Evolutionary conservation across 2,888 invertebrate species (phyloP), one percentile per base, ranked within the genome.

Genomic region (Apamea sordens): DNA sequence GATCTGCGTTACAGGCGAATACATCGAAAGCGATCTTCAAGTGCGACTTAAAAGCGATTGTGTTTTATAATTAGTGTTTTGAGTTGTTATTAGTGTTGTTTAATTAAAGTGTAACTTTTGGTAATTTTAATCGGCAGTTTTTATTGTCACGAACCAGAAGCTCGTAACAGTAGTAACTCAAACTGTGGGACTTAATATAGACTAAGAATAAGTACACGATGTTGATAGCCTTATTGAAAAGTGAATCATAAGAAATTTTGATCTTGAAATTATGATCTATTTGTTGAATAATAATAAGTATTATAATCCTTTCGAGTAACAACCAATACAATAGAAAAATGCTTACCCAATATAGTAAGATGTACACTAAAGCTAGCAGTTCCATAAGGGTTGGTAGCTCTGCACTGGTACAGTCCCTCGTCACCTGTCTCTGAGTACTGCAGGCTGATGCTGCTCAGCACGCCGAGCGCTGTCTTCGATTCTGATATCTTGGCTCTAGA

Each of bases 341-440:
- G 50, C 89, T 91, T 89, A 97, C 97, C 97, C 84, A 97, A 88
- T 82, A 97, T 95, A 72, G 93, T 96, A 10, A 97, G 93, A 82
- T 95, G 92, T 0, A 96, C 87, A 79, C 91, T 94, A 65, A 94
- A 97, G 21, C 85, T 92, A 0, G 96, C 94, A 2, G 94, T 88
- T 3, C 97, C 97, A 74, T 95, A 97, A 0, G 97, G 96, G 80
- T 97, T 97, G 89, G 89, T 95, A 0, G 97, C 97, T 68, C 95
- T 90, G 80, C 97, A 97, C 73, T 96, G 96, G 86, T 97, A 97
- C 47, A 95, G 73, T 0, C 97, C 97, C 0, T 95, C 97, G 73
- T 97, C 97, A 2, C 88, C 90, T 0, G 94, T 92, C 85, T 97
- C 96, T 0, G 97, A 94, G 82, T 95, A 96, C 63, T 96, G 95